These are phyloP conservation scores for Mirounga angustirostris DNA, from an alignment of 2,113 vertebrate species.

Conservation along the genomic window DNA sequence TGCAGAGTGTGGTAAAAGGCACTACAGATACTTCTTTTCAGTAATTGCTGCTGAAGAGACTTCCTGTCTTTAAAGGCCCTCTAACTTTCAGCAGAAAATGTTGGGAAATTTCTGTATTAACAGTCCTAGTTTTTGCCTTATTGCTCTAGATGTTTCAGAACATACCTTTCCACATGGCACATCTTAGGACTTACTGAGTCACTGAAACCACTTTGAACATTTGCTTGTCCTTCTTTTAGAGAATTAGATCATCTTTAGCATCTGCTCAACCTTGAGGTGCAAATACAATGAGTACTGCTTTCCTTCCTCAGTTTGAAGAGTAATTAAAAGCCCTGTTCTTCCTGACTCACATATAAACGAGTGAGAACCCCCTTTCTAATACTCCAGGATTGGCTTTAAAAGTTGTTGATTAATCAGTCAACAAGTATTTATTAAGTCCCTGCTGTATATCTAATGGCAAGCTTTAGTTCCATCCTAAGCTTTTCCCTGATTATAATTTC, in stretches of 20 bases:
- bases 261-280: not conserved
- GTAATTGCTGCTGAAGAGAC: slow-evolving; percentile 23
- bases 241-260: slow-evolving; percentile 23
- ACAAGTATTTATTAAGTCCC: not conserved
- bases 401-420: not conserved
- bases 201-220: slow-evolving; percentile 9
- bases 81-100: slow-evolving; percentile 1
- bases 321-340: slow-evolving; percentile 36
- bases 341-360: not conserved
- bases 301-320: slow-evolving; percentile 21
- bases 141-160: not conserved
- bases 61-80: not conserved
- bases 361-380: not conserved
- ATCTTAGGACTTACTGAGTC: not conserved
- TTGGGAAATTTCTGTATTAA: not conserved
- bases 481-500: slow-evolving; percentile 47
- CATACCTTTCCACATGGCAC: not conserved
- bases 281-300: slow-evolving; percentile 39
- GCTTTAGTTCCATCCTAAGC: not conserved
- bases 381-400: not conserved
- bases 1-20: not conserved
- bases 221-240: slow-evolving; percentile 48
- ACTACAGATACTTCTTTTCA: not conserved
- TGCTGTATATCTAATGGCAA: not conserved
- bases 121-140: not conserved